phyloP scores from a whole-genome alignment of 2,888 invertebrate species.

The Pinctada fucata region DNA sequence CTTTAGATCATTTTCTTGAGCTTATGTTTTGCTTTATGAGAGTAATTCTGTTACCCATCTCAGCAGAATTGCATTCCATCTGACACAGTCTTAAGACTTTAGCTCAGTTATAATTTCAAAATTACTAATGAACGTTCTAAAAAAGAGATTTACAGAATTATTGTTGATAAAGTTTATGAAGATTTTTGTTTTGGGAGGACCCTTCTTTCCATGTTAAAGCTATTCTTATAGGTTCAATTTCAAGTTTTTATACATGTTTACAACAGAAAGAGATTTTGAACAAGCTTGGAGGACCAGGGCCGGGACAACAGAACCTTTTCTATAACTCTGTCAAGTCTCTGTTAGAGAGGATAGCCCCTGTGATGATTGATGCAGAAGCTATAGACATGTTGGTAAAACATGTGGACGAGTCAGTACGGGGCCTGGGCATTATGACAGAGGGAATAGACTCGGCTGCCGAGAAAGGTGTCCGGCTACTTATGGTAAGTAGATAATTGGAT shows the following conservation, averaged over 20 bases:
- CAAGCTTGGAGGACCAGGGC: slow-evolving; percentile 88
- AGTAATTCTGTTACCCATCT: background rate
- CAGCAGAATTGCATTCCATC: background rate
- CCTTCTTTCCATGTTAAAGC: too few species aligned
- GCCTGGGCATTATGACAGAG: slow-evolving; percentile 63
- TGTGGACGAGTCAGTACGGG: slow-evolving; percentile 78
- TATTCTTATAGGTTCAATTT: too few species aligned
- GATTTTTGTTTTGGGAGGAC: too few species aligned
- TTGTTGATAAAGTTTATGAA: too few species aligned
- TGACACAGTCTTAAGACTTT: too few species aligned
- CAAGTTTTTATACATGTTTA: too few species aligned
- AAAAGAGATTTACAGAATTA: too few species aligned
- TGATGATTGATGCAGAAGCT: slow-evolving; percentile 95
- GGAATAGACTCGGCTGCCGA: slow-evolving; percentile 83
- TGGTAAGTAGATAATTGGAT: slow-evolving; percentile 79
- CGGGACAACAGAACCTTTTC: slow-evolving; percentile 96
- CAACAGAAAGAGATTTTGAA: slow-evolving; percentile 87
- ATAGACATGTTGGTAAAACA: slow-evolving; percentile 81
- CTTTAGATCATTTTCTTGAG: too few species aligned
- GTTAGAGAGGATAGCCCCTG: slow-evolving; percentile 94
- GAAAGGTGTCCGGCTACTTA: slow-evolving; percentile 91
- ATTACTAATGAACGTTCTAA: too few species aligned
- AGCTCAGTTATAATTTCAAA: too few species aligned
- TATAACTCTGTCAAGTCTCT: slow-evolving; percentile 97
- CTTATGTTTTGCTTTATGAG: background rate